phyloP scores from a whole-genome alignment of 2,888 invertebrate genomes.

The Synanthedon andrenaeformis region DNA sequence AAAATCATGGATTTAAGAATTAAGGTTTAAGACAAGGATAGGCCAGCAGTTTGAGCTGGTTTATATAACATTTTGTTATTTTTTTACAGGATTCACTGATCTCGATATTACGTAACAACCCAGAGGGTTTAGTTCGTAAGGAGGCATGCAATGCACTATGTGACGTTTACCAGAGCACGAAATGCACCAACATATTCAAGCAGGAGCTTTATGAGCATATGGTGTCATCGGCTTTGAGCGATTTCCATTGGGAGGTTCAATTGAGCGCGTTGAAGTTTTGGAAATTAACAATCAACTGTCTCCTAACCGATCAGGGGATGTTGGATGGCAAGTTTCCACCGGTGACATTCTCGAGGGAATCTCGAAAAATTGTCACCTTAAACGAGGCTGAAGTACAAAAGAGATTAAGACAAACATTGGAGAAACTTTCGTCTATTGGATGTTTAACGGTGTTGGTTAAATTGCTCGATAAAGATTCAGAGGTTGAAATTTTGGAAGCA shows the following conservation, averaged over 20 bases:
- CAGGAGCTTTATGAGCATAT: slow-evolving; percentile 73
- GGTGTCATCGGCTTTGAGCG: slow-evolving; percentile 74
- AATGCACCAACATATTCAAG: slow-evolving; percentile 66
- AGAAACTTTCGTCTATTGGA: slow-evolving; percentile 75
- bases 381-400: slow-evolving; percentile 75
- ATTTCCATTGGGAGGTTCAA: slow-evolving; percentile 88
- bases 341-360: slow-evolving; percentile 83
- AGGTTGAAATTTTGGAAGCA: slow-evolving; percentile 76
- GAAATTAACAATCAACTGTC: slow-evolving; percentile 74
- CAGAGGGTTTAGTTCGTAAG: slow-evolving; percentile 81
- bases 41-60: too few relatives aligned
- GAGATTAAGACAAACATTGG: slow-evolving; percentile 74
- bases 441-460: slow-evolving; percentile 78
- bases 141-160: slow-evolving; percentile 77
- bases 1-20: too few relatives aligned
- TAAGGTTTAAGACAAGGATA: too few relatives aligned
- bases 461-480: slow-evolving; percentile 76
- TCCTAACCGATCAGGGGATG: slow-evolving; percentile 83
- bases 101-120: slow-evolving; percentile 72
- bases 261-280: slow-evolving; percentile 78
- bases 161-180: slow-evolving; percentile 75
- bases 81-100: slow-evolving; percentile 64
- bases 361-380: slow-evolving; percentile 80
- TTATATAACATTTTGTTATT: neutral
- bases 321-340: slow-evolving; percentile 83